phyloP scores from a whole-genome alignment of 2,888 invertebrate species.

The Pseudococcus longispinus region DNA sequence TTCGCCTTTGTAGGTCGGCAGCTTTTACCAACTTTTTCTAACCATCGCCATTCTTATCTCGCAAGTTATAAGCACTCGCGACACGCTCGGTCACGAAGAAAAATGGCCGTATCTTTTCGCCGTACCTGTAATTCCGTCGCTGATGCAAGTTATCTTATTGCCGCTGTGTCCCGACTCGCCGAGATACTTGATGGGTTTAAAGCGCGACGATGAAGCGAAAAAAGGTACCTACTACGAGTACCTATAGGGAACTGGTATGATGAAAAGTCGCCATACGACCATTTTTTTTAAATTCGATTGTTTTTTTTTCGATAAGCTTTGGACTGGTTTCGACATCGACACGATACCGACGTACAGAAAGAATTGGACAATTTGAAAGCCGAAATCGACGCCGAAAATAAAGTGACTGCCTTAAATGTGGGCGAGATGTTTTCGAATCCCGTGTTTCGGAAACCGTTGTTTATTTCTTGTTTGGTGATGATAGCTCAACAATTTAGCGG shows the following conservation, averaged over 20 bases:
- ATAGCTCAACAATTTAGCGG: conserved; percentile 88
- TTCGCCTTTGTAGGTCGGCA: conserved; percentile 70
- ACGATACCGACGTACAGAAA: conserved; percentile 76
- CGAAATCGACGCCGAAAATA: conserved; percentile 67
- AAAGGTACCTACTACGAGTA: conserved; percentile 61
- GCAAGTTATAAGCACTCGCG: conserved; percentile 76
- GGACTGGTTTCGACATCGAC: conserved; percentile 74
- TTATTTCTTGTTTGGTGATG: conserved; percentile 83
- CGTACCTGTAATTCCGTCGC: conserved; percentile 77
- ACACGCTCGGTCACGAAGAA: conserved; percentile 68
- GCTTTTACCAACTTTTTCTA: conserved; percentile 84
- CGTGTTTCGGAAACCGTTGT: conserved; percentile 76
- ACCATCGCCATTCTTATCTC: conserved; percentile 84
- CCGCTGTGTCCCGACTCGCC: conserved; percentile 97
- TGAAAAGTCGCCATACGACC: too few relatives aligned
- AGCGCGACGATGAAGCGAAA: conserved; percentile 83
- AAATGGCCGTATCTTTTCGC: conserved; percentile 79
- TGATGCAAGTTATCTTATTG: conserved; percentile 87
- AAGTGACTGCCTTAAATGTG: conserved; percentile 70
- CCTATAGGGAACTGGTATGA: too few relatives aligned
- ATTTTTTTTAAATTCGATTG: background rate
- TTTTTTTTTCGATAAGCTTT: conserved; percentile 68
- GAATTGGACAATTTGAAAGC: conserved; percentile 84
- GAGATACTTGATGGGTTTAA: conserved; percentile 91
- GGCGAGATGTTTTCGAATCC: conserved; percentile 71